Conservation (phyloP, 2,797 vertebrate genomes). For the Crenuchus spilurus region DNA sequence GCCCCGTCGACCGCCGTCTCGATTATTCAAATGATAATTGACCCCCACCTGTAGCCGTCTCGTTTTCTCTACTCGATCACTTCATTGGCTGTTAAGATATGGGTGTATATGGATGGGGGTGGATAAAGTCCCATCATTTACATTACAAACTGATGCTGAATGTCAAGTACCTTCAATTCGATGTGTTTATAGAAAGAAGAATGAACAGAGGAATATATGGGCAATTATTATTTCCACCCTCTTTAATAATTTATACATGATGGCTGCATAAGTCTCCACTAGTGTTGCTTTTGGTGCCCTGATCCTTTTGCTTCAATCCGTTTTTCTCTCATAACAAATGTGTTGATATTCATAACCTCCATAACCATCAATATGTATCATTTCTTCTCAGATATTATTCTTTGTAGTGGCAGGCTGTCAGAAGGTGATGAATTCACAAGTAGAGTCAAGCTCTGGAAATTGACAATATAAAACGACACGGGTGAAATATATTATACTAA, state of each 20-base stretch:
- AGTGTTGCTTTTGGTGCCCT: slow-evolving; percentile 64
- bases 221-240: slow-evolving; percentile 89
- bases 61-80: slow-evolving; percentile 97
- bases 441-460: slow-evolving; percentile 70
- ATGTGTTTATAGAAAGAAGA: slow-evolving; percentile 81
- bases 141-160: slow-evolving; percentile 96
- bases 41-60: slow-evolving; percentile 97
- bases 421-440: slow-evolving; percentile 78
- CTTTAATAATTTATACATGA: slow-evolving; percentile 85
- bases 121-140: slow-evolving; percentile 94
- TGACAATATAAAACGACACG: slow-evolving; percentile 65
- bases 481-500: slow-evolving; percentile 53
- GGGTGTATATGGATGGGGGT: slow-evolving; percentile 59
- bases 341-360: slow-evolving; percentile 82
- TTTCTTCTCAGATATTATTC: slow-evolving; percentile 76
- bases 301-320: slow-evolving; percentile 66
- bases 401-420: slow-evolving; percentile 77
- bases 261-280: slow-evolving; percentile 79
- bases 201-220: slow-evolving; percentile 85
- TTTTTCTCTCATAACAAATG: slow-evolving; percentile 78
- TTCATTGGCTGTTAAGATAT: slow-evolving; percentile 96
- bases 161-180: slow-evolving; percentile 89
- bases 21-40: slow-evolving; percentile 99
- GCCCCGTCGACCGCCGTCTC: slow-evolving; percentile 89
- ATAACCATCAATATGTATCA: slow-evolving; percentile 81